Base-by-base conservation (phyloP, 2,113 vertebrate species). In the Clinocottus analis region DNA sequence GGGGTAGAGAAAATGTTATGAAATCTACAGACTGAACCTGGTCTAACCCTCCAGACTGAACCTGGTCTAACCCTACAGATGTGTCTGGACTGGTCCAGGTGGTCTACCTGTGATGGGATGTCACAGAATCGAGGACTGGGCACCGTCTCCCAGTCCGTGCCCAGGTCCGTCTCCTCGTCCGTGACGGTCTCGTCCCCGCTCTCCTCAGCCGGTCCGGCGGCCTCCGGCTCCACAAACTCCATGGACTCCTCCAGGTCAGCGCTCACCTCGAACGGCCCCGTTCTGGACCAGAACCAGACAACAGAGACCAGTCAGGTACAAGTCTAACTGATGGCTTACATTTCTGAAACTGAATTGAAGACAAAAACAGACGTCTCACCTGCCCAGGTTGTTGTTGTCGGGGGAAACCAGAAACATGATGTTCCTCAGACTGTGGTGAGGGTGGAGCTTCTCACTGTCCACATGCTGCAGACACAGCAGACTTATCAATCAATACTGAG, bases 121-220 rank as follows among this genome's bases (percentile, higher is more conserved):
- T 99, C 98, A 17, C 97, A 99, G 90, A 99, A 99, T 2, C 97
- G 94, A 0, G 98, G 97, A 80, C 97, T 99, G 0, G 98, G 98
- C 77, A 99, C 95, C 2, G 98, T 99, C 95, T 99, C 98, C 98
- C 98, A 99, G 94, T 99, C 98, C 0, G 96, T 98, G 63, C 98
- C 98, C 41, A 99, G 94, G 94, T 99, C 97, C 0, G 98, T 99
- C 90, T 99, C 98, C 62, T 99, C 97, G 0, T 99, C 98, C 0
- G 96, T 97, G 68, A 98, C 77, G 0, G 37, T 94, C 82, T 99
- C 98, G 0, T 98, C 98, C 1, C 97, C 97, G 25, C 98, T 99
- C 88, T 97, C 98, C 14, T 99, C 97, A 0, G 95, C 94, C 8
- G 96, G 96, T 0, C 96, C 96, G 0, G 95, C 86, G 0, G 88